Evolutionary conservation across 1,140 invertebrate genomes (phyloP), one percentile per base, ranked within the genome.

Genomic region (Drosophila nigrodunni): DNA sequence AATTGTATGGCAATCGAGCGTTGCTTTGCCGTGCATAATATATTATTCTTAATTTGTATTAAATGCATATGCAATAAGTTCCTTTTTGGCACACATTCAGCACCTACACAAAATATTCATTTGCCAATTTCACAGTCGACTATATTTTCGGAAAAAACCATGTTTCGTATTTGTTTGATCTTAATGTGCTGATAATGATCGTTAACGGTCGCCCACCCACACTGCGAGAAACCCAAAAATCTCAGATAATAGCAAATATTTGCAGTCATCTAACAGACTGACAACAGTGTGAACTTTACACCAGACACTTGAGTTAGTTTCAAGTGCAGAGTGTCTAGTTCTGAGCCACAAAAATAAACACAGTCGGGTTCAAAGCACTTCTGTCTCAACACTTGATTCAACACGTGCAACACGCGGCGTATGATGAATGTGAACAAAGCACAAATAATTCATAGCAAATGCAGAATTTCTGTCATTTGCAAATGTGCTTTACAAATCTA

Each of bases 381-480:
- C 18, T 34, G 49, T 18, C n/a, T 35, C 25, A 58, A 59, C 41
- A 59, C 11, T 59, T 43, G 18, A n/a, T 43, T n/a, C 41, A 18
- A 44, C 18, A 59, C 41, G 39, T 44, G 57, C 18, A 44, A 44
- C 50, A 44, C 50, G 37, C 7, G 66, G 50, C 66, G 74, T 70
- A 70, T 71, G 74, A 58, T 75, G 41, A 64, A 64, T 71, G 74
- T 77, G 66, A 3, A 35, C 25, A 30, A 52, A 52, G n/a, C 49
- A 9, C 30, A 52, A n/a, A 35, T 52, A 54, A 54, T 54, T 54
- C 13, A 13, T 37, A 35, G 50, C 34, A 54, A 54, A 54, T 35
- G 1, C 7, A 35, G 39, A 41, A 3, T 2, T 35, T 41, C 35
- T 57, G 13, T 66, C 61, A 74, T 46, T 74, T 39, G 44, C 44